phyloP scores from a whole-genome alignment of 2,888 invertebrate genomes.

The Leucophenga montana region DNA sequence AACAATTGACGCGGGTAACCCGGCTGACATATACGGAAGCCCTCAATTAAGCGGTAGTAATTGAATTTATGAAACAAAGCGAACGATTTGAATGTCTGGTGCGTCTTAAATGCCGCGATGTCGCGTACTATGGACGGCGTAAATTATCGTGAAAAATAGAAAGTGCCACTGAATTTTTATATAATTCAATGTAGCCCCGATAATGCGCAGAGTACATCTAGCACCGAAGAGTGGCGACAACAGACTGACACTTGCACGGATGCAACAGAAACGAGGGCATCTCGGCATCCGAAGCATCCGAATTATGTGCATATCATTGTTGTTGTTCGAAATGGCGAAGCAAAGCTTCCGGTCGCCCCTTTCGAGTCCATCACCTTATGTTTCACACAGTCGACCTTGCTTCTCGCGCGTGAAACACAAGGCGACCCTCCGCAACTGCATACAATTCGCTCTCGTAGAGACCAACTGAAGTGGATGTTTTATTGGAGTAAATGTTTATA shows the following conservation, averaged over 20 bases:
- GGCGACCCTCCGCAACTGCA: background rate
- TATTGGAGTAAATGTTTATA: too few species aligned
- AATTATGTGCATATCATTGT: background rate
- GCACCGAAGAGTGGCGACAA: background rate
- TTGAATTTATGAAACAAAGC: constrained; percentile 1
- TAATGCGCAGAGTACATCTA: background rate
- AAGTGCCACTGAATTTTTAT: background rate
- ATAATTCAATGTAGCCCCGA: constrained; percentile 1
- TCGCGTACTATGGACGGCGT: background rate
- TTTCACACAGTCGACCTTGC: too few species aligned
- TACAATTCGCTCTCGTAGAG: background rate
- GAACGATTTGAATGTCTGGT: background rate
- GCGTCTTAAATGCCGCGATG: background rate
- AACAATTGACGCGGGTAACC: too few species aligned
- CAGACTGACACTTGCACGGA: constrained; percentile 6
- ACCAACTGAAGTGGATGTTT: background rate
- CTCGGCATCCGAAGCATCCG: background rate
- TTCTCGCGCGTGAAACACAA: background rate
- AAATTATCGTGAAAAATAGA: background rate
- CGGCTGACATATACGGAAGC: background rate
- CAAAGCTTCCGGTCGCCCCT: too few species aligned
- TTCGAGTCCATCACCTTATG: background rate
- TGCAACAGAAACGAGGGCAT: background rate
- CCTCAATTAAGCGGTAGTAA: background rate
- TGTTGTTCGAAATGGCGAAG: background rate